Evolutionary conservation across 1,140 invertebrate species (phyloP), one percentile per base, ranked within the genome.

Genomic region (Aphelinus atriplicis): DNA sequence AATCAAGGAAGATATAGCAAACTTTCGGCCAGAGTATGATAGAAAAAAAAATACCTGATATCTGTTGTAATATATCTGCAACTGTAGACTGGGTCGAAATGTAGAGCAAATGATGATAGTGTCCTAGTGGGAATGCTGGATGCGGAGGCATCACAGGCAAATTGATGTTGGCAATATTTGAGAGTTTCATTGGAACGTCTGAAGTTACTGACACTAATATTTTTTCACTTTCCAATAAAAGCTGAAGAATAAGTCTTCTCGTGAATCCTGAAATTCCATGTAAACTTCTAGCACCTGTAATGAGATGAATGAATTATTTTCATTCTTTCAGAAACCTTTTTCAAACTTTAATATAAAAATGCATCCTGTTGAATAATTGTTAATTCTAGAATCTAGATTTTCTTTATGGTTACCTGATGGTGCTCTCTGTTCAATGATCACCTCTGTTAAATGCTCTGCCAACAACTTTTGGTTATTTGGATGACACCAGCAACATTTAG

Each of bases 211-310:
- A 91, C 2, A 96, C 92, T 7, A 92, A 89, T 56, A 95, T 91
- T 78, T 94, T 95, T 84, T 97, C 95, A 82, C 94, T 94, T 81
- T 96, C 95, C 57, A 97, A 86, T 26, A 97, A 88, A 46, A 97
- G 88, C 83, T 97, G 95, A 6, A 97, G 86, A 67, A 97, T 92
- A 47, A 98, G 86, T 72, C 95, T 91, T 43, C 96, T 90, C 7
- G 95, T 95, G 84, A 97, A 97, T 7, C 95, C 95, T 9, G 94
- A 95, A 77, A 97, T 93, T 4, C 91, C 91, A 64, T 90, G 89
- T 1, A 90, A 84, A 80, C 90, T 90, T 76, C 85, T 82, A 3
- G 88, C 83, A 81, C 89, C 89, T 88, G 73, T 26, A 26, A 26
- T 26, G 26, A 26, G 26, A 26, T 26, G 26, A 26, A 26, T 26